Conservation (phyloP, 2,113 vertebrate species). For the Echinops telfairi region DNA sequence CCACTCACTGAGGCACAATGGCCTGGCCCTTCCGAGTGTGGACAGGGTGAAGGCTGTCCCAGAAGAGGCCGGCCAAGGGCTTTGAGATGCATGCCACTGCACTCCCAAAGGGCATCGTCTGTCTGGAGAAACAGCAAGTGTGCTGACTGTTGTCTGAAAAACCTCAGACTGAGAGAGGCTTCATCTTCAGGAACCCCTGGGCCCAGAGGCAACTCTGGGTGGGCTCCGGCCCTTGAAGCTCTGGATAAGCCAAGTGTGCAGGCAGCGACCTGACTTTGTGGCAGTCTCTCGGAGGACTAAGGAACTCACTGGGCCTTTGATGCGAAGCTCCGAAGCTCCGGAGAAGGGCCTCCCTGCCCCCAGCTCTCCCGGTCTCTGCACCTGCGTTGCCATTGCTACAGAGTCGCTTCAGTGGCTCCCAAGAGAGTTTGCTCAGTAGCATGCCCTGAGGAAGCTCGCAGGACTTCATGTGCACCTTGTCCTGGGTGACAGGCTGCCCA, state of each 20-base stretch:
- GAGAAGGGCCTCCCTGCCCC: neutral
- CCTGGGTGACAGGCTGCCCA: neutral
- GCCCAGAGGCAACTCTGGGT: neutral
- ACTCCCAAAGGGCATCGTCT: neutral
- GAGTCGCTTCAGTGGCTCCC: neutral
- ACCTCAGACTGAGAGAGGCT: neutral
- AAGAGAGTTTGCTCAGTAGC: neutral
- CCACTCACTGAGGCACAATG: too few species aligned
- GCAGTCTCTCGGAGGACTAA: neutral
- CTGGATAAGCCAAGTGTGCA: neutral
- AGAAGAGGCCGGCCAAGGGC: neutral
- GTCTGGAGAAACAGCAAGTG: neutral
- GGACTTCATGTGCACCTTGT: too few species aligned
- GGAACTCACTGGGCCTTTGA: neutral
- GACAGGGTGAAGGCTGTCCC: neutral
- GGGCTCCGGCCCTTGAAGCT: neutral
- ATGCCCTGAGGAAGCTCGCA: neutral
- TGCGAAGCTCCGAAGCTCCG: neutral
- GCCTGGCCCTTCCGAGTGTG: too few species aligned
- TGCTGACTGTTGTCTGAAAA: neutral
- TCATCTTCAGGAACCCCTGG: neutral
- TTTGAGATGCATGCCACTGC: neutral
- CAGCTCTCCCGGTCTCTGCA: neutral
- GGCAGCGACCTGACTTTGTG: neutral
- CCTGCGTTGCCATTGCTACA: rapidly evolving